These are phyloP conservation scores for Catonia carolina DNA, from an alignment of 2,888 invertebrate genomes.

Conservation along the genomic window DNA sequence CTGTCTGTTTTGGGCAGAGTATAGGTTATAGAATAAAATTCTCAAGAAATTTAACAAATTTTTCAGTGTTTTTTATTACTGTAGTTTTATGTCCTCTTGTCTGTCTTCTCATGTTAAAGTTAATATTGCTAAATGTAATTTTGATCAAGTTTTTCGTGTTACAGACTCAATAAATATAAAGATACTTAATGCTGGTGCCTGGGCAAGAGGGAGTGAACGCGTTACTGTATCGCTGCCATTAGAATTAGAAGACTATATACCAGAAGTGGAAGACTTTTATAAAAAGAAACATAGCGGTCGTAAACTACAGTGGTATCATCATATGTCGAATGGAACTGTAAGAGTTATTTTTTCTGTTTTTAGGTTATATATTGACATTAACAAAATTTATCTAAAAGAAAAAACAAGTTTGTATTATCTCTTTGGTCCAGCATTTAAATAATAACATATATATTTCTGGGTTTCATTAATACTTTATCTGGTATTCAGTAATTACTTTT, in stretches of 20 bases:
- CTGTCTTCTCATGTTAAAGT: no score
- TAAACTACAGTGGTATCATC: slow-evolving; percentile 98
- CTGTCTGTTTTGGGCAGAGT: no score
- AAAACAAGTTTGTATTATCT: slow-evolving; percentile 1
- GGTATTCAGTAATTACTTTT: no score
- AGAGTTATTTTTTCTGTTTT: slow-evolving; percentile 31
- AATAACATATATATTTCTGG: neutral
- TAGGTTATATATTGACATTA: slow-evolving; percentile 1
- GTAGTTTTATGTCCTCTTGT: no score
- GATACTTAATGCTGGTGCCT: slow-evolving; percentile 96
- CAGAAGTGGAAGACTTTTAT: slow-evolving; percentile 98
- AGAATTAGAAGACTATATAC: slow-evolving; percentile 97
- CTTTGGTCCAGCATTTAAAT: slow-evolving; percentile 19
- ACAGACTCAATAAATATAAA: slow-evolving; percentile 94
- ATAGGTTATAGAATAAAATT: no score
- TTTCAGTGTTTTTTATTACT: no score
- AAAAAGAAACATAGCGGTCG: slow-evolving; percentile 95
- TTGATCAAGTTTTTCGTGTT: slow-evolving; percentile 37
- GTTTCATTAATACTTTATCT: no score
- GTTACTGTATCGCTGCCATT: slow-evolving; percentile 93
- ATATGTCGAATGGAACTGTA: slow-evolving; percentile 97
- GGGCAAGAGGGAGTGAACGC: slow-evolving; percentile 92
- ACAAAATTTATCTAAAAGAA: neutral
- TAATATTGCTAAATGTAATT: neutral
- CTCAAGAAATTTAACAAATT: no score